A percentile compares a stretch with the other conserved stretches of the same genome.
These are phyloP conservation scores for Pyrrhia umbra DNA, from an alignment of 2,888 invertebrate genomes.

Conservation along the genomic window DNA sequence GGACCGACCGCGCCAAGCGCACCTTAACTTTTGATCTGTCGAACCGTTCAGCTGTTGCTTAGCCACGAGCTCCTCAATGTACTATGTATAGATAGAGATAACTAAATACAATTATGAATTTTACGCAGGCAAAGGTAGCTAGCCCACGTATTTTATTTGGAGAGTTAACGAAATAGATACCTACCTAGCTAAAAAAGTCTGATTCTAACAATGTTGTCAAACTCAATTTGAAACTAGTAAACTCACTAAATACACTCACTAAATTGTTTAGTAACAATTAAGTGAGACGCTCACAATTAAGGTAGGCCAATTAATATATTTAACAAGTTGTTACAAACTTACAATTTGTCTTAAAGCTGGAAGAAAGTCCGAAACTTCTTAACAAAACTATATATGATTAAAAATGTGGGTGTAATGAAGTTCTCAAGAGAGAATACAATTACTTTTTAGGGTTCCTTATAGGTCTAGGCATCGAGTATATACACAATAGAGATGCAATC, in stretches of 20 bases:
- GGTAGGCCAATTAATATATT: conserved; percentile 52
- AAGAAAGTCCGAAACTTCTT: conserved; percentile 9
- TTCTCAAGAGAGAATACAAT: neutral
- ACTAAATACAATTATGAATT: no score
- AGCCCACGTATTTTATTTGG: no score
- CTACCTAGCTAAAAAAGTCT: neutral
- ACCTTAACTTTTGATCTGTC: no score
- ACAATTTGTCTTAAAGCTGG: conserved; percentile 10
- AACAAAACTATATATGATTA: conserved; percentile 3
- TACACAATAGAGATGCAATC: no score
- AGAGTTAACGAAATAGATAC: no score
- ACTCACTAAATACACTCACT: conserved; percentile 31
- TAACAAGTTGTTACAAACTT: conserved; percentile 35
- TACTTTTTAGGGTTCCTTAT: neutral
- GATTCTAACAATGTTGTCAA: conserved; percentile 20
- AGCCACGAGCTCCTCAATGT: no score
- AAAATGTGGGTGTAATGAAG: neutral
- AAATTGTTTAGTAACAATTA: conserved; percentile 51
- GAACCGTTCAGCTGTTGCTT: no score
- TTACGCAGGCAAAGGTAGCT: no score
- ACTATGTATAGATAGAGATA: no score
- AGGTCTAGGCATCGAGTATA: neutral
- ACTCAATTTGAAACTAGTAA: conserved; percentile 37
- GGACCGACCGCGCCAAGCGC: no score
- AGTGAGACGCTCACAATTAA: neutral